Percentiles rank a stretch among this genome's conserved stretches.
Evolutionary conservation across 2,113 vertebrate species (phyloP).

Genomic region (Ariopsis seemanni): DNA sequence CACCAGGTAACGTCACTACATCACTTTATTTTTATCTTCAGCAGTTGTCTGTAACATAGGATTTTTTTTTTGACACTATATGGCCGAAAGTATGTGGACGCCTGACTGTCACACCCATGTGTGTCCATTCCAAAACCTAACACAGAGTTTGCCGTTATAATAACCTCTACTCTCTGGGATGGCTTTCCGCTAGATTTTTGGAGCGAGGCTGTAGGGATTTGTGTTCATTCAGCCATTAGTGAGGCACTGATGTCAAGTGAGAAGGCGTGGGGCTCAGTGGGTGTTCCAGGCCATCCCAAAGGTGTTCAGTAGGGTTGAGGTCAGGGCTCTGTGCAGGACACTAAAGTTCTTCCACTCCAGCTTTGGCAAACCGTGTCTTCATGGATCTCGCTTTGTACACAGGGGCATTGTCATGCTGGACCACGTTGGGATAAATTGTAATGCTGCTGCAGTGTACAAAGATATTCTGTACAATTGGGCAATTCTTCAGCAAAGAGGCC

Average conservation of each 20-base stretch:
- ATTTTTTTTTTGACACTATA: not conserved
- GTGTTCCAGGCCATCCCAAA: no score
- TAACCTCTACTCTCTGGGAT: not conserved
- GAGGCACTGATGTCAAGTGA: not conserved
- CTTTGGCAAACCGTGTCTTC: not conserved
- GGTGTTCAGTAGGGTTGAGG: no score
- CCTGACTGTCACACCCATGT: not conserved
- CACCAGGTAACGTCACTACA: constrained; percentile 80
- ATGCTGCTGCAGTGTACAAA: not conserved
- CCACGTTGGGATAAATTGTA: not conserved
- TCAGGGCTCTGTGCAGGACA: not conserved
- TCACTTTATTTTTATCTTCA: not conserved
- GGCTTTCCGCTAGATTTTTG: not conserved
- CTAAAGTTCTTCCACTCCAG: not conserved
- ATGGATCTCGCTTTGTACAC: not conserved
- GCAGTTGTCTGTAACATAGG: not conserved
- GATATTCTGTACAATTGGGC: not conserved
- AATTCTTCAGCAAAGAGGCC: no score
- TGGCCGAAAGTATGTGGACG: not conserved
- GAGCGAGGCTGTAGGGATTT: not conserved
- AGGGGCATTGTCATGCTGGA: no score
- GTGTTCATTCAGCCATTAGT: not conserved
- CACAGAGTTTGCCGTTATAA: not conserved
- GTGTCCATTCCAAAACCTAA: not conserved
- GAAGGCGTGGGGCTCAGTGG: not conserved